Percentiles rank a stretch among this genome's conserved stretches.
phyloP scores from a whole-genome alignment of 2,797 vertebrate genomes.

The Takifugu ocellatus region DNA sequence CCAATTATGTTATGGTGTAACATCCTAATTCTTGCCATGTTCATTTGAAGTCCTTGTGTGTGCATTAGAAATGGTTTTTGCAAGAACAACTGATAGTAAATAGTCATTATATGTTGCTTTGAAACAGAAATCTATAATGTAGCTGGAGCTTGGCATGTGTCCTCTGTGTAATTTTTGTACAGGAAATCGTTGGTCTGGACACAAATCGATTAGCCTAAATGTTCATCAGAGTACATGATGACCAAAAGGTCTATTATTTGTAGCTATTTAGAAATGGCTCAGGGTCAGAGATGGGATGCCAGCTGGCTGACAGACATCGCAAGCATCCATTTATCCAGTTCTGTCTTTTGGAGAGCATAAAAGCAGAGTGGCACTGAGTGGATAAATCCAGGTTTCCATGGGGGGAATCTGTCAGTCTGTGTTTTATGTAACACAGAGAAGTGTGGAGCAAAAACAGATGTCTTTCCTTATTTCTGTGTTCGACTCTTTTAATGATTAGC shows the following conservation, averaged over 20 bases:
- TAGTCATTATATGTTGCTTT: conserved; percentile 4
- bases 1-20: conserved; percentile 2
- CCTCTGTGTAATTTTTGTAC: conserved; percentile 44
- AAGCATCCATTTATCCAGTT: conserved; percentile 46
- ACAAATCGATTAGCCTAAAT: conserved; percentile 64
- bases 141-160: conserved; percentile 39
- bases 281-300: conserved; percentile 39
- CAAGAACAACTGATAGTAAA: conserved; percentile 2
- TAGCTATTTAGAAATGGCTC: conserved; percentile 46
- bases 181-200: conserved; percentile 54
- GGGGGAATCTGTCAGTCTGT: conserved; percentile 48
- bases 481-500: conserved; percentile 23
- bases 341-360: conserved; percentile 53
- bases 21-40: conserved; percentile 11
- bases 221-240: conserved; percentile 48
- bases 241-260: conserved; percentile 48
- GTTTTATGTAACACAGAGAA: conserved; percentile 37
- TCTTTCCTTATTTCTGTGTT: not conserved
- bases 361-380: conserved; percentile 53
- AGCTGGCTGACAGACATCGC: conserved; percentile 51
- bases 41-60: conserved; percentile 11
- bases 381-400: conserved; percentile 37
- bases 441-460: conserved; percentile 9
- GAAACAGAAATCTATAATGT: conserved; percentile 26
- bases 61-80: conserved; percentile 8